Conservation (phyloP, 2,888 invertebrate genomes). For the Dendrolimus houi region DNA sequence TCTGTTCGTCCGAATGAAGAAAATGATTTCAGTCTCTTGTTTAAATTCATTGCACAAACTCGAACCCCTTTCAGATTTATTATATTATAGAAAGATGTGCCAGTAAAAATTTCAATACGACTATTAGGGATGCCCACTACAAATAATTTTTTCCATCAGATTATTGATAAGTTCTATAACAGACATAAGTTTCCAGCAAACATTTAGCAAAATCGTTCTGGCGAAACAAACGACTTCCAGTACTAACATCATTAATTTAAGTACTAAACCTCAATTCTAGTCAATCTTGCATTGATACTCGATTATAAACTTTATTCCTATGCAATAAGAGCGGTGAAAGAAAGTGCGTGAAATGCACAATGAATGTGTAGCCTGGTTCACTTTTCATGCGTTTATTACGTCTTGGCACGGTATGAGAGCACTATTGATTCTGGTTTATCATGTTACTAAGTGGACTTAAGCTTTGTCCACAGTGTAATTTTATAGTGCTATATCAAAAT, state of each 20-base stretch:
- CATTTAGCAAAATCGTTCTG: no score
- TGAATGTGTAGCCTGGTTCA: slow-evolving; percentile 50
- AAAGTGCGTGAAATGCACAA: slow-evolving; percentile 26
- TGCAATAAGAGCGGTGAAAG: slow-evolving; percentile 17
- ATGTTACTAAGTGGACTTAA: slow-evolving; percentile 39
- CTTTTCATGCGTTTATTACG: slow-evolving; percentile 65
- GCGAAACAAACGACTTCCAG: slow-evolving; percentile 57
- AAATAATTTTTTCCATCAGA: no score
- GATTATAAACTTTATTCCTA: slow-evolving; percentile 21
- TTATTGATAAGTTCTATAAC: no score
- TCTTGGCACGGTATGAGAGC: slow-evolving; percentile 58
- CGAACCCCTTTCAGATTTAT: no score
- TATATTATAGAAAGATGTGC: no score
- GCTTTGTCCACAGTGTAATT: slow-evolving; percentile 18
- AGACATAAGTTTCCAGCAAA: no score
- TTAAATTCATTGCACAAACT: no score
- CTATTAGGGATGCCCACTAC: no score
- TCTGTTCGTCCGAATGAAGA: no score
- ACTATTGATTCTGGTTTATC: slow-evolving; percentile 58
- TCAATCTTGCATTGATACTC: slow-evolving; percentile 7
- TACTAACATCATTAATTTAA: slow-evolving; percentile 56
- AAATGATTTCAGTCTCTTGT: no score
- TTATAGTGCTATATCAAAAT: no score
- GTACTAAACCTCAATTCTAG: slow-evolving; percentile 34
- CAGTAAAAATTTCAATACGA: no score